A percentile compares a stretch with the other conserved stretches of the same genome.
These are phyloP conservation scores for Noctua pronuba DNA, from an alignment of 2,888 invertebrate genomes.

Conservation along the genomic window DNA sequence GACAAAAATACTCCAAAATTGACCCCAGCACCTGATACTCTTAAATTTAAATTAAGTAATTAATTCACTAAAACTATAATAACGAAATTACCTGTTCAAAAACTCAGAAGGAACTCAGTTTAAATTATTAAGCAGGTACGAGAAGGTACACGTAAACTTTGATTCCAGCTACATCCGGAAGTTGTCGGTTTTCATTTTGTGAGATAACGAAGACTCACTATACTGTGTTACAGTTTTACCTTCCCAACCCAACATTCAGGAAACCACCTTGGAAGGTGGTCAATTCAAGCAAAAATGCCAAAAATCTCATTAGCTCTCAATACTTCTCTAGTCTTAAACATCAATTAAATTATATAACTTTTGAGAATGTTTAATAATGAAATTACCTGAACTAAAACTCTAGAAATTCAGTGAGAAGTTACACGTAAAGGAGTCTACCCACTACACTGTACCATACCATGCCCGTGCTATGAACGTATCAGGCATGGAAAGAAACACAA, in stretches of 20 bases:
- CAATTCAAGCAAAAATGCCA: not conserved
- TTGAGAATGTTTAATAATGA: not conserved
- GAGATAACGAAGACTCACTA: conserved; percentile 43
- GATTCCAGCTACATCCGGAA: conserved; percentile 16
- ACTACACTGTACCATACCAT: not conserved
- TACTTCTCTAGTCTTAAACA: not conserved
- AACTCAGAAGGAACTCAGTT: conserved; percentile 1
- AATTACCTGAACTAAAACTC: conserved; percentile 1
- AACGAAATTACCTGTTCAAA: not conserved
- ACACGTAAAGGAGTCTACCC: not conserved
- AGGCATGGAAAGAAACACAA: not conserved
- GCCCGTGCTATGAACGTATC: not conserved
- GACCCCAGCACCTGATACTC: not conserved
- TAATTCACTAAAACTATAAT: not conserved
- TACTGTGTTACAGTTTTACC: conserved; percentile 39
- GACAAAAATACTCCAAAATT: not conserved
- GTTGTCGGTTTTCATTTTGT: conserved; percentile 33
- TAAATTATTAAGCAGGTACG: conserved; percentile 5
- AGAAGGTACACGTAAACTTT: conserved; percentile 23
- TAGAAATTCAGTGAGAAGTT: not conserved
- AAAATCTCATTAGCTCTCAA: too few species aligned
- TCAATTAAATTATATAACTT: not conserved
- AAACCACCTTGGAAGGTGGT: not conserved
- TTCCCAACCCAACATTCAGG: conserved; percentile 1
- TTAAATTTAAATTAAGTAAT: not conserved